Evolutionary conservation across 2,113 vertebrate genomes (phyloP), one percentile per base, ranked within the genome.

Genomic region (Barnardius zonarius): DNA sequence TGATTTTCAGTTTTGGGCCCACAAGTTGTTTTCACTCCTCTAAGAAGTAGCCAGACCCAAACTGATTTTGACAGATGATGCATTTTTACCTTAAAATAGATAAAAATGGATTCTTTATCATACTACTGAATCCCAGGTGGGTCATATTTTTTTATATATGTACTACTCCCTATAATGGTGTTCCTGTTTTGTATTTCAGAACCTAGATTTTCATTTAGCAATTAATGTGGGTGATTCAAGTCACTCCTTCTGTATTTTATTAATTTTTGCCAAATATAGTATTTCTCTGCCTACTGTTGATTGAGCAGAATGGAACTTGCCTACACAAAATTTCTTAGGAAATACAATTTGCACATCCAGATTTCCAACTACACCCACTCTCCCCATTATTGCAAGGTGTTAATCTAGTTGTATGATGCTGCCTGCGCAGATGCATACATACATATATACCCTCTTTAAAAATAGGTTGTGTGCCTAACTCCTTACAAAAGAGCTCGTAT

Each of bases 311-410:
- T 96, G 93, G 83, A 43, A 90, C 88, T 96, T 97, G 85, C 92
- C 96, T 95, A 95, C 94, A 95, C 92, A 92, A 88, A 92, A 92
- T 97, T 97, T 96, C 85, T 94, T 90, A 91, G 95, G 94, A 96
- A 95, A 96, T 96, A 97, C 92, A 96, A 93, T 96, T 93, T 95
- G 93, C 92, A 95, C 94, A 97, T 97, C 91, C 92, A 95, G 89
- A 92, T 96, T 96, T 95, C 89, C 93, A 72, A 55, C 82, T 94
- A 96, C 92, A 82, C 91, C 93, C 90, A 95, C 94, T 95, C 85
- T 95, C 91, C 72, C 75, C 89, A 91, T 96, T 92, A 94, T 92
- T 96, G 78, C 78, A 96, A 93, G 91, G 96, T 94, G 88, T 86
- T 97, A 93, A 93, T 95, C 92, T 95, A 63, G 92, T 94, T 92